phyloP scores from a whole-genome alignment of 2,888 invertebrate genomes.

The Dastarcus helophoroides region DNA sequence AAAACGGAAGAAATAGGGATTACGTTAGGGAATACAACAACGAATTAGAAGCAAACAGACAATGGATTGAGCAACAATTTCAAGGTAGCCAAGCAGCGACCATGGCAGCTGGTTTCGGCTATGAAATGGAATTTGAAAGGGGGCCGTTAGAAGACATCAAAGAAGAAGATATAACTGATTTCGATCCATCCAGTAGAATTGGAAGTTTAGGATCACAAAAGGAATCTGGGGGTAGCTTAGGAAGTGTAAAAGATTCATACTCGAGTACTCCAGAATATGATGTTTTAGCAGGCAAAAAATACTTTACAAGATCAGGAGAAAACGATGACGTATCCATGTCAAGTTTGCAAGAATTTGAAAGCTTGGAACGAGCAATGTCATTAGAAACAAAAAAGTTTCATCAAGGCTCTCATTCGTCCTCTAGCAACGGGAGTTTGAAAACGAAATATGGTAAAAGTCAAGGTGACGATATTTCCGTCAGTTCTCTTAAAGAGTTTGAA shows the following conservation, averaged over 20 bases:
- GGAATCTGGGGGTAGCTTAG: conserved; percentile 64
- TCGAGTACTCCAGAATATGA: conserved; percentile 90
- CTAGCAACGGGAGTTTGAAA: conserved; percentile 72
- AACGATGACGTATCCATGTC: conserved; percentile 87
- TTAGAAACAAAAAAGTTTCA: conserved; percentile 64
- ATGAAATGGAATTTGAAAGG: conserved; percentile 70
- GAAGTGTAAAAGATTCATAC: conserved; percentile 74
- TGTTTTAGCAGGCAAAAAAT: conserved; percentile 69
- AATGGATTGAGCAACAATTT: conserved; percentile 86
- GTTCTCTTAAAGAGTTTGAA: conserved; percentile 87
- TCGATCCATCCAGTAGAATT: conserved; percentile 63
- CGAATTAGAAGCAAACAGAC: conserved; percentile 63
- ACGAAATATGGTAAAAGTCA: conserved; percentile 57
- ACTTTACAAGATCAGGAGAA: conserved; percentile 71
- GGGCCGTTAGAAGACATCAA: conserved; percentile 84
- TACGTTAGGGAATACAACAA: conserved; percentile 39
- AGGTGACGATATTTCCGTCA: conserved; percentile 76
- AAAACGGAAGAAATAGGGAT: conserved; percentile 27
- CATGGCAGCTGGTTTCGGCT: conserved; percentile 48
- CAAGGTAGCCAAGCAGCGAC: conserved; percentile 56
- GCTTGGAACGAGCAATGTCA: conserved; percentile 72
- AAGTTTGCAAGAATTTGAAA: conserved; percentile 90
- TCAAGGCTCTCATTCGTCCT: conserved; percentile 61
- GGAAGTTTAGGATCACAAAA: conserved; percentile 70
- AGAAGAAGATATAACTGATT: conserved; percentile 82